Evolutionary conservation across 2,888 invertebrate species (phyloP).

Genomic region (Mylabris sibirica): DNA sequence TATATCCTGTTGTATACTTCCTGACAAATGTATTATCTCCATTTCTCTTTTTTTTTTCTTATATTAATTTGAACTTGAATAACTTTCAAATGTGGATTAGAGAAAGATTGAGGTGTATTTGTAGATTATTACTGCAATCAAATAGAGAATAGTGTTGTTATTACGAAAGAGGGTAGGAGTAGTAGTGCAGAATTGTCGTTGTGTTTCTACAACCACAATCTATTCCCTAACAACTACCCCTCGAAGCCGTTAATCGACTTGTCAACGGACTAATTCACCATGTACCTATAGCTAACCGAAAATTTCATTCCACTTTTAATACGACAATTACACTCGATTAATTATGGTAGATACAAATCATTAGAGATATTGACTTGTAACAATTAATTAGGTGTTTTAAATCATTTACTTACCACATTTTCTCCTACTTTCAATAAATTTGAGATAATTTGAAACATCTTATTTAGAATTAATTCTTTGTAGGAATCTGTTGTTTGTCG

Average conservation of each 20-base stretch:
- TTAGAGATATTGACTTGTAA: too few species aligned
- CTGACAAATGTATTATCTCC: not conserved
- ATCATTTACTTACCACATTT: too few species aligned
- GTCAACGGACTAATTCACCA: slow-evolving; percentile 7
- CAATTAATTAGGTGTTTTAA: too few species aligned
- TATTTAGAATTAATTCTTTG: too few species aligned
- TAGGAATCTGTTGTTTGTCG: not conserved
- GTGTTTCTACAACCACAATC: not conserved
- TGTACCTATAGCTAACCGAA: not conserved
- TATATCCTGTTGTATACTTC: not conserved
- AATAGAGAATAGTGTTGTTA: too few species aligned
- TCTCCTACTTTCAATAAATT: too few species aligned
- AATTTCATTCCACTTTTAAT: not conserved
- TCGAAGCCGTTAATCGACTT: not conserved
- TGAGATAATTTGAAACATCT: too few species aligned
- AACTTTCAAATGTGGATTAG: not conserved
- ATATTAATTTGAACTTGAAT: not conserved
- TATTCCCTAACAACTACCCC: slow-evolving; percentile 2
- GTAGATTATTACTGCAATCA: not conserved
- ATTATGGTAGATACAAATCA: too few species aligned
- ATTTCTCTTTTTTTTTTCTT: not conserved
- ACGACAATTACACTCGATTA: not conserved
- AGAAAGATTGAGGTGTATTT: not conserved
- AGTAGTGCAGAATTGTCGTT: not conserved
- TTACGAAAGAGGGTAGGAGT: too few species aligned